Conservation (phyloP, 1,140 invertebrate genomes). For the Bombus cullumanus region DNA sequence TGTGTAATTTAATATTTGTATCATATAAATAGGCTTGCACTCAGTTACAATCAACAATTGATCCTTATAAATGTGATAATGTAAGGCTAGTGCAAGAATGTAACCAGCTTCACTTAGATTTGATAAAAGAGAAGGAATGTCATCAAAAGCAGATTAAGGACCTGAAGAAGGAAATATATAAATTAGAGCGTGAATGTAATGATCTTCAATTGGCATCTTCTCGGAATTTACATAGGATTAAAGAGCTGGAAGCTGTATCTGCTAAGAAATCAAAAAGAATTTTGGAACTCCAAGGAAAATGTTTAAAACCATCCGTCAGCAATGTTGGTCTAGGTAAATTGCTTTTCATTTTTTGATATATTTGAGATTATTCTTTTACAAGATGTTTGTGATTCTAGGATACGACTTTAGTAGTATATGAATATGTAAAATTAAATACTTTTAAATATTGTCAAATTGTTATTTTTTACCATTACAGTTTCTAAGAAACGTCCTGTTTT, state of each 20-base stretch:
- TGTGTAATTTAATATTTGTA: not conserved
- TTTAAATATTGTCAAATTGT: not conserved
- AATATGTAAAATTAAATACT: not conserved
- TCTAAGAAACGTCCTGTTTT: slow-evolving; percentile 76
- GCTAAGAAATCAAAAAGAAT: slow-evolving; percentile 84
- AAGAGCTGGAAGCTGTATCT: slow-evolving; percentile 83
- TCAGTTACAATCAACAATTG: slow-evolving; percentile 84
- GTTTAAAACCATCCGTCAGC: slow-evolving; percentile 81
- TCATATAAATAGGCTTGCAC: slow-evolving; percentile 81
- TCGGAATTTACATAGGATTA: slow-evolving; percentile 84
- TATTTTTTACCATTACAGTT: slow-evolving; percentile 49
- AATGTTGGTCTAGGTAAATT: slow-evolving; percentile 76
- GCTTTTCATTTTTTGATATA: not conserved
- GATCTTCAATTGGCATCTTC: slow-evolving; percentile 84
- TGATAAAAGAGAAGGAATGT: slow-evolving; percentile 87
- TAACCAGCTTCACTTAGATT: slow-evolving; percentile 88
- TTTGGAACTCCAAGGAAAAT: slow-evolving; percentile 84
- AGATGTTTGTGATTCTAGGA: slow-evolving; percentile 5
- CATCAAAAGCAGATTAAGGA: slow-evolving; percentile 84
- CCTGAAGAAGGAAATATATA: slow-evolving; percentile 84
- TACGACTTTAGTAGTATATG: not conserved
- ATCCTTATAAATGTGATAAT: slow-evolving; percentile 89
- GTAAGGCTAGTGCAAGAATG: slow-evolving; percentile 87
- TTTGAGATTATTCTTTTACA: slow-evolving; percentile 26
- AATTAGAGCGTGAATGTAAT: slow-evolving; percentile 84